phyloP scores from a whole-genome alignment of 2,888 invertebrate species.

The Cetonia aurata region DNA sequence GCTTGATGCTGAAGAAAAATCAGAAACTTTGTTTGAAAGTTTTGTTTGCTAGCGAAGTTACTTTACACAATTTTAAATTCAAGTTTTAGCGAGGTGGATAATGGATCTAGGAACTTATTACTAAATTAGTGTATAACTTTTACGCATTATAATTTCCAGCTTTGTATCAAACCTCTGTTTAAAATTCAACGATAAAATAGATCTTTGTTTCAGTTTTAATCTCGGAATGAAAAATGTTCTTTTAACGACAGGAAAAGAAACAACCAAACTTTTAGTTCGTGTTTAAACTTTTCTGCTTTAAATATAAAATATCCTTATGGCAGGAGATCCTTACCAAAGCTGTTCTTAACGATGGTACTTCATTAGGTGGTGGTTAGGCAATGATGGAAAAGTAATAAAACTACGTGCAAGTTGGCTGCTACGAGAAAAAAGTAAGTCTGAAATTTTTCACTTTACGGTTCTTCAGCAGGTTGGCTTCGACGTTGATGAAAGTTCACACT shows the following conservation, averaged over 20 bases:
- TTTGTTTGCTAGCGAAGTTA: no score
- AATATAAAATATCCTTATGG: constrained; percentile 10
- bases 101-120: no score
- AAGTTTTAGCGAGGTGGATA: no score
- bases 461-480: no score
- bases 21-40: no score
- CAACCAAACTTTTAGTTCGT: not conserved
- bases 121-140: not conserved
- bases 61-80: no score
- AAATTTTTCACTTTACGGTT: not conserved
- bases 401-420: no score
- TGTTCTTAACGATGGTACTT: not conserved
- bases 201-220: not conserved
- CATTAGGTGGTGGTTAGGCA: constrained; percentile 8
- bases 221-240: not conserved
- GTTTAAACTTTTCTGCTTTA: constrained; percentile 22
- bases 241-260: not conserved
- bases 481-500: no score
- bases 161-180: not conserved
- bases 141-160: no score
- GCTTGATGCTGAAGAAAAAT: no score
- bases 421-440: not conserved
- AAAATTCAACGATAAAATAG: not conserved
- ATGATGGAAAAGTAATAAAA: not conserved
- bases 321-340: constrained; percentile 8